Conservation (phyloP, 2,888 invertebrate genomes). For the Amaurobius ferox region DNA sequence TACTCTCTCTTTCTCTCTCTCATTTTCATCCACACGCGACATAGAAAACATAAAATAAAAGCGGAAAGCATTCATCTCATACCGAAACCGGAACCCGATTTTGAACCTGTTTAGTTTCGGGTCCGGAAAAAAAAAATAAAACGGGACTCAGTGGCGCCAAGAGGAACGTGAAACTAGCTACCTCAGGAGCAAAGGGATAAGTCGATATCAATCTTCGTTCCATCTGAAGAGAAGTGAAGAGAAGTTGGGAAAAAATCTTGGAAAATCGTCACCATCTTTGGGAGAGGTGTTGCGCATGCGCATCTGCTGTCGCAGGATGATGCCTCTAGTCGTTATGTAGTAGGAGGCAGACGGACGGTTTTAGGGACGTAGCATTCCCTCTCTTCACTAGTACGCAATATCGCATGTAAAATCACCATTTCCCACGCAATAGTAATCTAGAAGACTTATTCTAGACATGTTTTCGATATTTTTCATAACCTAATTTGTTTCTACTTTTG, state of each 20-base stretch:
- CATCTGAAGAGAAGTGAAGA: constrained; percentile 18
- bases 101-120: no score
- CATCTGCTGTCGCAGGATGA: constrained; percentile 66
- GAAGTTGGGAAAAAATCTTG: constrained; percentile 19
- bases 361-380: constrained; percentile 13
- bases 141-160: no score
- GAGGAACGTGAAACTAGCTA: no score
- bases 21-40: background rate
- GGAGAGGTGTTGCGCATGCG: constrained; percentile 57
- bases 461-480: constrained; percentile 66
- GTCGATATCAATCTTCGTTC: constrained; percentile 8
- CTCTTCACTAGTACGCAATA: background rate
- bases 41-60: background rate
- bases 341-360: constrained; percentile 22
- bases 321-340: constrained; percentile 51
- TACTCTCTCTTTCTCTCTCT: constrained; percentile 1
- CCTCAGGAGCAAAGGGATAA: background rate
- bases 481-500: constrained; percentile 21
- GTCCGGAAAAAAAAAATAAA: no score
- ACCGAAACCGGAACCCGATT: no score
- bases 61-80: no score
- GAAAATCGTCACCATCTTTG: constrained; percentile 56
- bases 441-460: constrained; percentile 56
- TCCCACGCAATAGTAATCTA: constrained; percentile 37
- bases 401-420: constrained; percentile 46